phyloP scores from a whole-genome alignment of 2,888 invertebrate genomes.

The Serrognathus titanus region DNA sequence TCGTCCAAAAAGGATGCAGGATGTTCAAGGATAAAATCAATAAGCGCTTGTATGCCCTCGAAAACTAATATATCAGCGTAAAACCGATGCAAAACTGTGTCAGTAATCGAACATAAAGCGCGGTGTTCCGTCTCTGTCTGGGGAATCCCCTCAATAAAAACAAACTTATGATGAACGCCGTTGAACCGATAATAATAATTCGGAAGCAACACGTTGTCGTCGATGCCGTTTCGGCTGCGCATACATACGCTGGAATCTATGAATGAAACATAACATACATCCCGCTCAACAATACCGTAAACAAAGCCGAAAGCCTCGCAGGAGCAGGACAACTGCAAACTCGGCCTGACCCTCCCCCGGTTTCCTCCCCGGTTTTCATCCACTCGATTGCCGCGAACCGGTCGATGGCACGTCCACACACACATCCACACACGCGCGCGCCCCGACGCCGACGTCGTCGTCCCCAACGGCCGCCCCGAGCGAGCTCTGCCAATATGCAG shows the following conservation, averaged over 20 bases:
- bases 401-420: neutral
- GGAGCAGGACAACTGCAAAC: conserved; percentile 17
- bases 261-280: conserved; percentile 36
- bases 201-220: conserved; percentile 35
- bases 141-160: neutral
- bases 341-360: conserved; percentile 2
- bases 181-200: conserved; percentile 23
- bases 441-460: neutral
- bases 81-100: too few relatives aligned
- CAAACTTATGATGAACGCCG: conserved; percentile 2
- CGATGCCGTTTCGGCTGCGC: conserved; percentile 28
- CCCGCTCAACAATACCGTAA: conserved; percentile 21
- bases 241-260: conserved; percentile 28
- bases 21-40: too few relatives aligned
- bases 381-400: neutral
- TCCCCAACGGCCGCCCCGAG: neutral
- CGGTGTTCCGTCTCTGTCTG: too few relatives aligned
- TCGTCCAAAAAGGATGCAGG: too few relatives aligned
- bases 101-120: too few relatives aligned
- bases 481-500: neutral
- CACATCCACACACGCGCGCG: neutral
- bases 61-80: too few relatives aligned
- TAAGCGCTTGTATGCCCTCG: too few relatives aligned
- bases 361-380: neutral
- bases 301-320: conserved; percentile 21